Evolutionary conservation across 2,888 invertebrate species (phyloP).

Genomic region (Linyphia triangularis): DNA sequence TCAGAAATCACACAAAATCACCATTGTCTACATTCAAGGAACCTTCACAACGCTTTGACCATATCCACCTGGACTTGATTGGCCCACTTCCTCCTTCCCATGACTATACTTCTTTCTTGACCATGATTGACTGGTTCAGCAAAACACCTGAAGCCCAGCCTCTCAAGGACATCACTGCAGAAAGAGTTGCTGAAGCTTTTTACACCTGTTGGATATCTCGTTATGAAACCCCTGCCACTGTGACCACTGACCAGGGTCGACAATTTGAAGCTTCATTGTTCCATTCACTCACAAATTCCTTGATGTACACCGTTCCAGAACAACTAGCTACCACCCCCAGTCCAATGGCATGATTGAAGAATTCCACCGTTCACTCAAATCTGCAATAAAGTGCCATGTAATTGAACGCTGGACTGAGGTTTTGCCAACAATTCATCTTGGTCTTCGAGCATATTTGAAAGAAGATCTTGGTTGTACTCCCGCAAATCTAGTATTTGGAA

Average conservation of each 20-base stretch:
- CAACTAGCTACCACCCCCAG: neutral
- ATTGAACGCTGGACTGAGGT: slow-evolving; percentile 8
- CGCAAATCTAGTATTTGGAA: neutral
- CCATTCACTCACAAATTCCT: neutral
- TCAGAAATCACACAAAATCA: neutral
- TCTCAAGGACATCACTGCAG: neutral
- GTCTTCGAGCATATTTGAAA: neutral
- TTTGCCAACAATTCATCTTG: neutral
- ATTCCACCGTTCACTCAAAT: neutral
- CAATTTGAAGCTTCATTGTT: neutral
- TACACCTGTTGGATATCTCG: neutral
- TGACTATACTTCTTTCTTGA: neutral
- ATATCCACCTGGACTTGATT: neutral
- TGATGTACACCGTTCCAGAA: neutral
- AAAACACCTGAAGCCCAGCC: neutral
- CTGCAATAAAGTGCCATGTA: neutral
- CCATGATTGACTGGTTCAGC: neutral
- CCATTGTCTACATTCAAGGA: neutral
- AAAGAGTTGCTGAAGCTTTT: neutral
- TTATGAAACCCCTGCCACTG: neutral
- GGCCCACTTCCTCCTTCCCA: neutral
- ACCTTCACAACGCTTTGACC: neutral
- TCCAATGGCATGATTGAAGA: neutral
- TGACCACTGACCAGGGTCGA: neutral
- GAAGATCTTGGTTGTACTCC: neutral